Evolutionary conservation across 2,113 vertebrate genomes (phyloP).

Genomic region (Emydocephalus ijimae): DNA sequence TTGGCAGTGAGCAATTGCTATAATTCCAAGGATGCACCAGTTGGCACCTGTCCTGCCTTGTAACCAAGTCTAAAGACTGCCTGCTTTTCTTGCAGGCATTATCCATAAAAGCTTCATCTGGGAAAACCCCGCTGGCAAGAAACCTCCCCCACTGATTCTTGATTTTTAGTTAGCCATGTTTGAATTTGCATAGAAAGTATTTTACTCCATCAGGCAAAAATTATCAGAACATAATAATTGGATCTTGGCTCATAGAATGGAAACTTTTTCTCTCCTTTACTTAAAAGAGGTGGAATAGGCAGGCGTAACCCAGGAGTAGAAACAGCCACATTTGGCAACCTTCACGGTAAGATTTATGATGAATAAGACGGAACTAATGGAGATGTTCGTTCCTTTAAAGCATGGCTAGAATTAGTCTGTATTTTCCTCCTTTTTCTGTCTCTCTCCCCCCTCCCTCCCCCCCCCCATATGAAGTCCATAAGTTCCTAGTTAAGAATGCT

Average conservation of each 20-base stretch:
- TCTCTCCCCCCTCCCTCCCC: background rate
- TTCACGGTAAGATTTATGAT: conserved; percentile 45
- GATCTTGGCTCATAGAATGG: background rate
- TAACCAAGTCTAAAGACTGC: conserved; percentile 34
- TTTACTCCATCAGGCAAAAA: conserved; percentile 39
- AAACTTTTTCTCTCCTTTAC: background rate
- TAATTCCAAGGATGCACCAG: conserved; percentile 33
- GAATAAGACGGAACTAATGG: background rate
- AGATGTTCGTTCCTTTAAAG: accelerated
- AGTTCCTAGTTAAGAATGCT: background rate
- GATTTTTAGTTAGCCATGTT: conserved; percentile 28
- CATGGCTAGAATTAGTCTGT: background rate
- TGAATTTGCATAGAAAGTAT: background rate
- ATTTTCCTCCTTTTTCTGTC: background rate
- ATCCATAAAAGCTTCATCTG: background rate
- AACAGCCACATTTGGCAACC: background rate
- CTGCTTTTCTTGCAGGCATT: conserved; percentile 3
- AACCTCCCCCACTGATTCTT: conserved; percentile 34
- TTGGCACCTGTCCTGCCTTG: conserved; percentile 46
- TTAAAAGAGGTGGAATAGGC: background rate
- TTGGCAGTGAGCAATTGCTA: conserved; percentile 34
- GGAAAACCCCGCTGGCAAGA: background rate
- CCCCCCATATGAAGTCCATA: background rate
- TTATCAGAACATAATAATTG: background rate
- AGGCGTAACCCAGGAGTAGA: background rate